phyloP scores from a whole-genome alignment of 1,140 invertebrate species.

The Lasioglossum albipes region DNA sequence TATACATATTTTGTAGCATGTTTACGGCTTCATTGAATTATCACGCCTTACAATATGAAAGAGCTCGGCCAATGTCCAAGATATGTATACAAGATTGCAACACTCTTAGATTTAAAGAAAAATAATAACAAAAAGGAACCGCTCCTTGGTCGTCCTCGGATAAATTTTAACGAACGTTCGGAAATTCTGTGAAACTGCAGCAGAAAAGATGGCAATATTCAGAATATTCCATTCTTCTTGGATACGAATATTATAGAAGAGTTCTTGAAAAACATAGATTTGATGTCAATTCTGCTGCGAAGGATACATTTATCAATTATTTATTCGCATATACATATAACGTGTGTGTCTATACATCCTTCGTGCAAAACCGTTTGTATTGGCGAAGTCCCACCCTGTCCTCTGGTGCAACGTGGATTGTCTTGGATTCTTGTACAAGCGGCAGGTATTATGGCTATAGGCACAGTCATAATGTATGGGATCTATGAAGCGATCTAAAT shows the following conservation, averaged over 20 bases:
- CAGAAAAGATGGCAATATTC: conserved; percentile 37
- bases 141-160: conserved; percentile 45
- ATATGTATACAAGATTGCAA: conserved; percentile 24
- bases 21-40: conserved; percentile 49
- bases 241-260: neutral
- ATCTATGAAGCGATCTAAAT: too few relatives aligned
- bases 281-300: conserved; percentile 28
- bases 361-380: too few relatives aligned
- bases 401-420: too few relatives aligned
- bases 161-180: conserved; percentile 29
- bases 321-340: conserved; percentile 76
- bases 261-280: conserved; percentile 19
- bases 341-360: conserved; percentile 71
- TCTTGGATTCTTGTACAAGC: too few relatives aligned
- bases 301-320: conserved; percentile 44
- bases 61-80: conserved; percentile 45
- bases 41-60: conserved; percentile 51
- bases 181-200: conserved; percentile 32
- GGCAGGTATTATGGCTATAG: too few relatives aligned
- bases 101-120: conserved; percentile 17
- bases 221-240: conserved; percentile 36
- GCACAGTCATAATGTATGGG: too few relatives aligned
- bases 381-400: too few relatives aligned
- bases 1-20: conserved; percentile 28
- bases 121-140: conserved; percentile 38